phyloP scores from a whole-genome alignment of 2,888 invertebrate species.

The Drosophila mimica region DNA sequence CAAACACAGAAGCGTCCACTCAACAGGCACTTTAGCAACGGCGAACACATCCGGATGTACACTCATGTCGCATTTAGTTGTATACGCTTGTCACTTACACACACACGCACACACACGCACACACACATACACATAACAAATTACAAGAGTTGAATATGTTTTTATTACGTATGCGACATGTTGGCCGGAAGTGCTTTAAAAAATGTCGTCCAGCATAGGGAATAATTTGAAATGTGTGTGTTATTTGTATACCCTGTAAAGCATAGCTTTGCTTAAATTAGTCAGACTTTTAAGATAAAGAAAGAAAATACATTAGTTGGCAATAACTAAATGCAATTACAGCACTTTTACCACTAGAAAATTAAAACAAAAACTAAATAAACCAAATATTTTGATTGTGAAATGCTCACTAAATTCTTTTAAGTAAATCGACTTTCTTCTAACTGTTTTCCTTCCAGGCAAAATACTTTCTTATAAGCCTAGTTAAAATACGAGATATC shows the following conservation, averaged over 20 bases:
- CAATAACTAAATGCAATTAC: not conserved
- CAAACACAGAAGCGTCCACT: conserved; percentile 43
- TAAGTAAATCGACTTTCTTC: not conserved
- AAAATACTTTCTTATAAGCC: not conserved
- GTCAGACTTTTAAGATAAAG: not conserved
- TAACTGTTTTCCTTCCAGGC: not conserved
- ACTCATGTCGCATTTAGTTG: conserved; percentile 66
- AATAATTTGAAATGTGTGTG: not conserved
- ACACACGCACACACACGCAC: conserved; percentile 1
- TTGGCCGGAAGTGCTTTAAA: conserved; percentile 33
- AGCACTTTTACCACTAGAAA: not conserved
- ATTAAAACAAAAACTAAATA: not conserved
- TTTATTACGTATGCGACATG: conserved; percentile 70
- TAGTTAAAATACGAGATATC: not conserved
- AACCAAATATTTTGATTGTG: not conserved
- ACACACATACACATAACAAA: conserved; percentile 2
- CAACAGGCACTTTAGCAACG: conserved; percentile 40
- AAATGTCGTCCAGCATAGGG: conserved; percentile 7
- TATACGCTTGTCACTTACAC: conserved; percentile 67
- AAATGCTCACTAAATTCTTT: not conserved
- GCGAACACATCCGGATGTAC: conserved; percentile 20
- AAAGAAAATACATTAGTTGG: not conserved
- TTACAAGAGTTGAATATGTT: conserved; percentile 42
- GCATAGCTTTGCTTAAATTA: not conserved
- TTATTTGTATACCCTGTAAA: conserved; percentile 18